A percentile compares a stretch with the other conserved stretches of the same genome.
These are phyloP conservation scores for Caracal caracal DNA, from an alignment of 2,113 vertebrate species.

Conservation along the genomic window DNA sequence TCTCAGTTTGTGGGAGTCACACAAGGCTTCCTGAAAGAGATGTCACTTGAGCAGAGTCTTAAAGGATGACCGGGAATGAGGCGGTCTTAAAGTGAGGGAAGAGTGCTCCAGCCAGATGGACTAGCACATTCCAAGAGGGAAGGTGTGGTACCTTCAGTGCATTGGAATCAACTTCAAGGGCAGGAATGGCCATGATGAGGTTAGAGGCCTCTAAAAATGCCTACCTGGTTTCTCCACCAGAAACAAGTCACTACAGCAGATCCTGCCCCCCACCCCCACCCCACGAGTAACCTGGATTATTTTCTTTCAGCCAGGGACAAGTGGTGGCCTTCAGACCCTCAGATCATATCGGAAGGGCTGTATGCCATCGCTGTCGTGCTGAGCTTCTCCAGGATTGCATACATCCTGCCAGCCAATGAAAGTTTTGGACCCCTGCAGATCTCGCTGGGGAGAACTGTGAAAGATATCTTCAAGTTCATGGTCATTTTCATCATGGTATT, in stretches of 20 bases:
- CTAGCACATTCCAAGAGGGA: background rate
- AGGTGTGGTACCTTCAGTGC: background rate
- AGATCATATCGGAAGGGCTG: constrained; percentile 98
- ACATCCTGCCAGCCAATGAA: constrained; percentile 98
- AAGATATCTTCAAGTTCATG: constrained; percentile 99
- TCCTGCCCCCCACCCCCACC: background rate
- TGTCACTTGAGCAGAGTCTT: background rate
- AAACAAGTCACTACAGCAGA: background rate
- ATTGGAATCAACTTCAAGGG: background rate
- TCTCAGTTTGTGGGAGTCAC: background rate
- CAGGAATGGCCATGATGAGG: background rate
- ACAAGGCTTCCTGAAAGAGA: constrained; percentile 1
- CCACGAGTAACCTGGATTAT: constrained; percentile 29
- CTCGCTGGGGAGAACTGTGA: constrained; percentile 97
- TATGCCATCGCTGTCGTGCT: constrained; percentile 97
- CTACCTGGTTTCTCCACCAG: background rate
- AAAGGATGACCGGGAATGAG: background rate
- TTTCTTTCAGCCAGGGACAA: constrained; percentile 95
- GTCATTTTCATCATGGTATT: constrained; percentile 99
- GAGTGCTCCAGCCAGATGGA: background rate
- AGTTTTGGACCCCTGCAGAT: constrained; percentile 99
- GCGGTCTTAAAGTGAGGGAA: background rate
- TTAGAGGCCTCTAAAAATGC: background rate
- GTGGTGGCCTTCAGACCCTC: constrained; percentile 98
- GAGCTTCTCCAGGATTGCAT: constrained; percentile 98